These are phyloP conservation scores for Acronicta psi DNA, from an alignment of 2,888 invertebrate species.

Conservation along the genomic window DNA sequence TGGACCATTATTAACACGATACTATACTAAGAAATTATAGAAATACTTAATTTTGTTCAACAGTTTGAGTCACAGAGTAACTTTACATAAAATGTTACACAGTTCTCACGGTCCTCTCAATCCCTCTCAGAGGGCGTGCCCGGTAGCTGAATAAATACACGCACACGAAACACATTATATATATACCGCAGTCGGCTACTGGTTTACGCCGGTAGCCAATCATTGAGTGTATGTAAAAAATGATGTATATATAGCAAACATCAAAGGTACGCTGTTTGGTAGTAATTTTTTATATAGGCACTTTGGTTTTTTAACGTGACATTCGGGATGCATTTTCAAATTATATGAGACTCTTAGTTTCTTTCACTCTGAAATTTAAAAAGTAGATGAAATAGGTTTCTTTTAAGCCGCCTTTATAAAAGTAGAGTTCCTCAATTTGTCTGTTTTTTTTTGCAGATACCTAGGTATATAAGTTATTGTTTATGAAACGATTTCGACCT, in stretches of 20 bases:
- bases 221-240: conserved; percentile 68
- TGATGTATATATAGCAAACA: conserved; percentile 11
- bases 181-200: conserved; percentile 78
- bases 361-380: too few relatives aligned
- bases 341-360: too few relatives aligned
- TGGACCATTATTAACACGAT: too few relatives aligned
- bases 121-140: conserved; percentile 72
- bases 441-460: too few relatives aligned
- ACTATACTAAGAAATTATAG: too few relatives aligned
- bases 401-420: too few relatives aligned
- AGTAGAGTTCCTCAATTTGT: too few relatives aligned
- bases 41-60: background rate
- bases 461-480: too few relatives aligned
- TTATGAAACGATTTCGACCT: too few relatives aligned
- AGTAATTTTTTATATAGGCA: conserved; percentile 14
- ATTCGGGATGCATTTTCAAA: background rate
- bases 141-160: conserved; percentile 71
- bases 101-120: conserved; percentile 46
- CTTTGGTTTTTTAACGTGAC: conserved; percentile 5
- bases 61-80: conserved; percentile 22
- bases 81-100: conserved; percentile 32
- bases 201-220: conserved; percentile 88
- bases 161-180: conserved; percentile 60
- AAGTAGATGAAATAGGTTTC: too few relatives aligned
- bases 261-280: conserved; percentile 13